phyloP scores from a whole-genome alignment of 2,888 invertebrate species.

The Eucera pruinosa region DNA sequence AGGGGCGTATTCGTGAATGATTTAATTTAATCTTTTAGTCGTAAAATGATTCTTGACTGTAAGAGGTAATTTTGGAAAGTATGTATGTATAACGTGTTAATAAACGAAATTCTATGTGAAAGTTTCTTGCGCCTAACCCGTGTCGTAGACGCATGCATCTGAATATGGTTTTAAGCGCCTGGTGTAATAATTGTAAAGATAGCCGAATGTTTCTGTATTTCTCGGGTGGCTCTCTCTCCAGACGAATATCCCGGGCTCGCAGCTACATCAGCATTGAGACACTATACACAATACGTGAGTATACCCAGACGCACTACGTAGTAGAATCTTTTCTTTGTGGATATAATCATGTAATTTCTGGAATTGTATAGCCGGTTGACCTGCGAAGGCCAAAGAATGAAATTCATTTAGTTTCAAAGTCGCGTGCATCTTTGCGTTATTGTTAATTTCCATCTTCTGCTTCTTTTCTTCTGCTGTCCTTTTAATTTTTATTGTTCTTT shows the following conservation, averaged over 20 bases:
- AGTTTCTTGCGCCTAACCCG: conserved; percentile 28
- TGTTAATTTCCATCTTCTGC: conserved; percentile 12
- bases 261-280: conserved; percentile 75
- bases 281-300: conserved; percentile 76
- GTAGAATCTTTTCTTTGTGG: conserved; percentile 75
- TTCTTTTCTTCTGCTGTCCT: background rate
- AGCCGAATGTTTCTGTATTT: conserved; percentile 38
- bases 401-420: conserved; percentile 71
- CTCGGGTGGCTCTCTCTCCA: conserved; percentile 43
- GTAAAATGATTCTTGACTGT: conserved; percentile 10
- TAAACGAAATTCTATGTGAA: conserved; percentile 35
- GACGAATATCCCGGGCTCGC: conserved; percentile 68
- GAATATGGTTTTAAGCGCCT: conserved; percentile 46
- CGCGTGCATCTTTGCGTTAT: conserved; percentile 67
- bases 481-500: background rate
- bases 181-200: conserved; percentile 35
- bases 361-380: conserved; percentile 61
- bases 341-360: conserved; percentile 69
- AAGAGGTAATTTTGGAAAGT: conserved; percentile 48
- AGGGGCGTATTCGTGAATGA: conserved; percentile 10
- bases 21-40: background rate
- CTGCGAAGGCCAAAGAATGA: conserved; percentile 66
- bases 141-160: conserved; percentile 39
- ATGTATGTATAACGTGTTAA: background rate
- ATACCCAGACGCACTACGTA: conserved; percentile 78